Percentiles rank a stretch among this genome's conserved stretches.
phyloP scores from a whole-genome alignment of 1,140 invertebrate genomes.

The Popillia japonica region DNA sequence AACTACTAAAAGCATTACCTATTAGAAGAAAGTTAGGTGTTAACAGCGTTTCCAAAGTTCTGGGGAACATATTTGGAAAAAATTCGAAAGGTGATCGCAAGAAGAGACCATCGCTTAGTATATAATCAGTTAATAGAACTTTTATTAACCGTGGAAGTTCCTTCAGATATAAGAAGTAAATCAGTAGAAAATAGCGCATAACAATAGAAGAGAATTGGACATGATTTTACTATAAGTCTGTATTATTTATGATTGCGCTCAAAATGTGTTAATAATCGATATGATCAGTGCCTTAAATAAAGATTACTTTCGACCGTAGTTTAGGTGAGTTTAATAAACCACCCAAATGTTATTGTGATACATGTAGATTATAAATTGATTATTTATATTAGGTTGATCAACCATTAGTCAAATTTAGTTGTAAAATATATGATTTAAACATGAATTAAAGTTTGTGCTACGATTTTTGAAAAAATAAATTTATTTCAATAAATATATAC shows the following conservation, averaged over 20 bases:
- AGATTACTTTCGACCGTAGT: neutral
- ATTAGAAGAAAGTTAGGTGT: constrained; percentile 77
- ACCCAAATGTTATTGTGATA: constrained; percentile 27
- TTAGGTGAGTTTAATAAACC: neutral
- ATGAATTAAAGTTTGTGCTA: no score
- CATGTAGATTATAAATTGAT: constrained; percentile 28
- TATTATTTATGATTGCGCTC: neutral
- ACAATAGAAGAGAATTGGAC: neutral
- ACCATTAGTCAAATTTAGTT: neutral
- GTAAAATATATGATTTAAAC: no score
- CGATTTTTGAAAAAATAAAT: no score
- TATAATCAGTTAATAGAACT: constrained; percentile 59
- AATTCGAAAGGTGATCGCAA: constrained; percentile 77
- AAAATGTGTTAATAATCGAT: constrained; percentile 1
- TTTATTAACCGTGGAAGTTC: constrained; percentile 22
- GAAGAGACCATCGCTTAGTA: constrained; percentile 78
- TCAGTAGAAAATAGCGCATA: neutral
- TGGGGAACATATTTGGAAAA: constrained; percentile 81
- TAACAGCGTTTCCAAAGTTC: constrained; percentile 80
- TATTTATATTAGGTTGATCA: constrained; percentile 31
- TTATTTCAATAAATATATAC: no score
- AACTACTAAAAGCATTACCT: constrained; percentile 74
- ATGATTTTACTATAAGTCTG: neutral
- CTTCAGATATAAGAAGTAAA: constrained; percentile 20
- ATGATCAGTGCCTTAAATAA: constrained; percentile 13